Percentiles rank a stretch among this genome's conserved stretches.
Conservation (phyloP, 2,888 invertebrate genomes). For the Carcina quercana region DNA sequence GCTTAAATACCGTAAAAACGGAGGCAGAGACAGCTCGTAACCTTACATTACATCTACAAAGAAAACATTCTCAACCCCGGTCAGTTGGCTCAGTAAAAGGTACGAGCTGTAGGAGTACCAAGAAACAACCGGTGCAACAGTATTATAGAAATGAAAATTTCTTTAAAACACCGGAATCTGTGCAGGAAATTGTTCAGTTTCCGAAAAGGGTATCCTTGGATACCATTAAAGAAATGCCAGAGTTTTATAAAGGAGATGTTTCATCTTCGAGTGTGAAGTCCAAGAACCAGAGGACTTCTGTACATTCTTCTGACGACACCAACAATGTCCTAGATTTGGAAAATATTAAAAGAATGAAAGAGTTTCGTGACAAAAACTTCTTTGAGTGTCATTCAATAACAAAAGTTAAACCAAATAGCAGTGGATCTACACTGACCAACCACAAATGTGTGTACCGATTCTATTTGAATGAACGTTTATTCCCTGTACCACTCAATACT, state of each 20-base stretch:
- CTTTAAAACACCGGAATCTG: slow-evolving; percentile 32
- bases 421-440: slow-evolving; percentile 31
- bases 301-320: too few relatives aligned
- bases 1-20: too few relatives aligned
- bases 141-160: slow-evolving; percentile 58
- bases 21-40: too few relatives aligned
- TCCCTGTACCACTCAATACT: slow-evolving; percentile 64
- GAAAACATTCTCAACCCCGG: too few relatives aligned
- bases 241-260: too few relatives aligned
- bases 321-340: too few relatives aligned
- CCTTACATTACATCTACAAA: too few relatives aligned
- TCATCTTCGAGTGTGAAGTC: too few relatives aligned
- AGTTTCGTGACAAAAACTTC: slow-evolving; percentile 73
- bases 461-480: slow-evolving; percentile 71
- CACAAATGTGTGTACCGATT: slow-evolving; percentile 73
- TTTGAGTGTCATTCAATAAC: slow-evolving; percentile 76
- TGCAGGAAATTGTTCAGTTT: slow-evolving; percentile 23
- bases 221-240: slow-evolving; percentile 47
- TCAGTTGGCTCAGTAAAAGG: slow-evolving; percentile 5
- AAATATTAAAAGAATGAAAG: slow-evolving; percentile 31
- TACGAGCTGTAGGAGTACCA: slow-evolving; percentile 13
- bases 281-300: too few relatives aligned
- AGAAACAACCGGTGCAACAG: slow-evolving; percentile 29
- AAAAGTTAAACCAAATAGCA: slow-evolving; percentile 33
- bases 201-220: slow-evolving; percentile 32